A percentile compares a stretch with the other conserved stretches of the same genome.
Evolutionary conservation across 2,888 invertebrate genomes (phyloP).

Genomic region (Neoascia interrupta): DNA sequence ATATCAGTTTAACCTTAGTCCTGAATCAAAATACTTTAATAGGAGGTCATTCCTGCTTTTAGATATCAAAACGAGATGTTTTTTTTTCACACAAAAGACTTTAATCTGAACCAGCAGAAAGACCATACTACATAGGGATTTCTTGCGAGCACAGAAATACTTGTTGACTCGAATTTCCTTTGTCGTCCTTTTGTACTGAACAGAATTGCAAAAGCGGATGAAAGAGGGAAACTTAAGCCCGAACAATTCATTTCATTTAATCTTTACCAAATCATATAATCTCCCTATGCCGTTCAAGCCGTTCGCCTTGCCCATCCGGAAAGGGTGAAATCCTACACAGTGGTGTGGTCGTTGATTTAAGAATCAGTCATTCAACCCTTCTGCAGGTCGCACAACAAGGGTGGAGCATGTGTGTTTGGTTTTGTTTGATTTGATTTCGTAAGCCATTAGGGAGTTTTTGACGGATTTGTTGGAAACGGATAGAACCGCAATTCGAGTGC

Average conservation of each 20-base stretch:
- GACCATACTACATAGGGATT: constrained; percentile 33
- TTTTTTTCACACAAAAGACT: constrained; percentile 38
- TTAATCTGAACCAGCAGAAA: constrained; percentile 14
- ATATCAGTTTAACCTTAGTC: too few relatives aligned
- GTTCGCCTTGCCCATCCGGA: constrained; percentile 20
- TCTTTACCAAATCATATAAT: constrained; percentile 48
- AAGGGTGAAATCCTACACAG: background rate
- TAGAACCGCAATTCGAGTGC: constrained; percentile 23
- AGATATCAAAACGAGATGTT: too few relatives aligned
- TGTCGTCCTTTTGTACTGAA: constrained; percentile 18
- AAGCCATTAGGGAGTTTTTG: constrained; percentile 11
- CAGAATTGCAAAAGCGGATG: background rate
- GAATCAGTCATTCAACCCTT: background rate
- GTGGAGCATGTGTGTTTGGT: background rate
- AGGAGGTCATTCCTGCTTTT: too few relatives aligned
- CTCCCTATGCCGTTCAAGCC: constrained; percentile 49
- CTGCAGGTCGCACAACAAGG: background rate
- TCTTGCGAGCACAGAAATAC: constrained; percentile 41
- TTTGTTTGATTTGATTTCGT: background rate
- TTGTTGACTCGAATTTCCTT: constrained; percentile 57
- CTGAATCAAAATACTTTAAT: too few relatives aligned
- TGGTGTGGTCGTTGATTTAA: background rate
- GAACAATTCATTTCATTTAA: constrained; percentile 57
- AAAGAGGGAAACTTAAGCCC: constrained; percentile 36
- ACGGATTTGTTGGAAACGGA: constrained; percentile 14